A percentile compares a stretch with the other conserved stretches of the same genome.
These are phyloP conservation scores for Gryon sp. DNA, from an alignment of 1,140 invertebrate species.

Conservation along the genomic window DNA sequence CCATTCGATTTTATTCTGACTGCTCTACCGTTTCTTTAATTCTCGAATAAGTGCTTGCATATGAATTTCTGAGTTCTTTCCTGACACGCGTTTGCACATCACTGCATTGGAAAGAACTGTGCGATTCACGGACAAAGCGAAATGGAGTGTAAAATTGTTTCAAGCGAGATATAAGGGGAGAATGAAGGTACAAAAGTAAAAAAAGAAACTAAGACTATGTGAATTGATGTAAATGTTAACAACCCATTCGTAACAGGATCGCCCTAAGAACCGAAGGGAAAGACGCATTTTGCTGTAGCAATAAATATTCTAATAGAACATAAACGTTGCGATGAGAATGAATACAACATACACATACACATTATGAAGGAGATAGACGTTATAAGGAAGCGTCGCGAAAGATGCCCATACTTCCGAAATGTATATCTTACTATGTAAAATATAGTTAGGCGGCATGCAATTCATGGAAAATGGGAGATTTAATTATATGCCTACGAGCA, in stretches of 20 bases:
- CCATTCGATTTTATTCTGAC: background rate
- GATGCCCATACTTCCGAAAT: constrained; percentile 40
- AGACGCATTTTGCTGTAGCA: constrained; percentile 73
- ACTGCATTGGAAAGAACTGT: constrained; percentile 31
- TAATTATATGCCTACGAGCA: constrained; percentile 18
- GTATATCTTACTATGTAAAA: constrained; percentile 61
- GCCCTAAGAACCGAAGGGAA: constrained; percentile 59
- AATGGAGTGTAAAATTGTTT: too few relatives aligned
- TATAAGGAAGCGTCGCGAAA: constrained; percentile 43
- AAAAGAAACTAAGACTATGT: background rate
- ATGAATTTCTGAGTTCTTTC: constrained; percentile 8
- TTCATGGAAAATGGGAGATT: constrained; percentile 33
- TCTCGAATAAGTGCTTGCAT: constrained; percentile 29
- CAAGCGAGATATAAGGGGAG: too few relatives aligned
- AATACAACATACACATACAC: constrained; percentile 39
- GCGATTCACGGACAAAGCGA: constrained; percentile 3
- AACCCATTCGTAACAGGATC: constrained; percentile 18
- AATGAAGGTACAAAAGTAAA: too few relatives aligned
- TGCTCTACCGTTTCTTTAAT: constrained; percentile 33
- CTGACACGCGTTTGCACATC: constrained; percentile 17
- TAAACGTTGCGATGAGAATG: constrained; percentile 65
- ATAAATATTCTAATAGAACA: constrained; percentile 75
- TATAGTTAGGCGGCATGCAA: constrained; percentile 69
- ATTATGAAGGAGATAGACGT: constrained; percentile 20
- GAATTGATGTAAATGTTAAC: background rate